These are phyloP conservation scores for Argynnis bischoffii DNA, from an alignment of 2,888 invertebrate genomes.

Conservation along the genomic window DNA sequence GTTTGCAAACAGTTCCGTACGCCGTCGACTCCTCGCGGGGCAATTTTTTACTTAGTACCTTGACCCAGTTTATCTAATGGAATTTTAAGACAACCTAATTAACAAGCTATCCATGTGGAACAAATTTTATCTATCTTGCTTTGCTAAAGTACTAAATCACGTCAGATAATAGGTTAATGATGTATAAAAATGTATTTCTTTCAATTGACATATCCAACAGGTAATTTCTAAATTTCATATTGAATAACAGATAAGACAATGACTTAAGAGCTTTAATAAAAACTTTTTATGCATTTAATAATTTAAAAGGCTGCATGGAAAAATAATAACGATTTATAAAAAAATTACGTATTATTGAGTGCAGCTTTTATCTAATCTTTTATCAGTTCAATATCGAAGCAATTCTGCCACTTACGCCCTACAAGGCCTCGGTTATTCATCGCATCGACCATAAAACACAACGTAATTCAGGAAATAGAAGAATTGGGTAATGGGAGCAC, in stretches of 20 bases:
- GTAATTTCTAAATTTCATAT: constrained; percentile 1
- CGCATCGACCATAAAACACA: constrained; percentile 30
- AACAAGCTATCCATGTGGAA: constrained; percentile 7
- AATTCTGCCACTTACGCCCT: constrained; percentile 53
- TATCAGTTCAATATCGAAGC: constrained; percentile 75
- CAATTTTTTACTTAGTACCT: constrained; percentile 31
- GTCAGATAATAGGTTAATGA: background rate
- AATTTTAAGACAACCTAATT: constrained; percentile 32
- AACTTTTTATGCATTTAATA: background rate
- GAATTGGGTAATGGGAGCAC: constrained; percentile 36
- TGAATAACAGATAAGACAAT: background rate
- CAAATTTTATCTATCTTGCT: constrained; percentile 1
- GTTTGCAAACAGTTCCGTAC: constrained; percentile 14
- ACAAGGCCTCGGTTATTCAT: constrained; percentile 43
- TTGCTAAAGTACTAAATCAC: background rate
- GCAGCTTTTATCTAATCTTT: constrained; percentile 72
- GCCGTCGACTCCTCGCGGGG: constrained; percentile 20
- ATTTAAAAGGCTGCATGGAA: background rate
- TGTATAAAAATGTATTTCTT: background rate
- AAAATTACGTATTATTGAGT: constrained; percentile 55
- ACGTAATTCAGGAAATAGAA: constrained; percentile 20
- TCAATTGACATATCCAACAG: constrained; percentile 1
- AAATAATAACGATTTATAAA: constrained; percentile 26
- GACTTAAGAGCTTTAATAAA: background rate
- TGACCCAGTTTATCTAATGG: constrained; percentile 37